Evolutionary conservation across 2,888 invertebrate genomes (phyloP).

Genomic region (Troides helena): DNA sequence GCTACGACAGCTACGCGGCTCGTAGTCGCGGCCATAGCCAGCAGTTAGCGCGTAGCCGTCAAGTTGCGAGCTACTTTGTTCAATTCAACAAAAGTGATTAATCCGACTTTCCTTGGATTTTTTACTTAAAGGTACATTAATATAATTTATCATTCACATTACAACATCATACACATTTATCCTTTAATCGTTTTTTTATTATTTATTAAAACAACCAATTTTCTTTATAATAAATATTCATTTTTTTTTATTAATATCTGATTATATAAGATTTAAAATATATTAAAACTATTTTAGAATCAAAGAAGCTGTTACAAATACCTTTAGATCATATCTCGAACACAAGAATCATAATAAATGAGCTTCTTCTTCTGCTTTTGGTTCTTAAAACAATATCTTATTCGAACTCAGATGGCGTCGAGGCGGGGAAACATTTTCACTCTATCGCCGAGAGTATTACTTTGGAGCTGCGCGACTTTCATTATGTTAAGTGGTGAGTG

Average conservation of each 20-base stretch:
- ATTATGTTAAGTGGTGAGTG: constrained; percentile 71
- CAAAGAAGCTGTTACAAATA: not conserved
- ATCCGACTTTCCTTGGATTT: constrained; percentile 14
- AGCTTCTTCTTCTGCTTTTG: not conserved
- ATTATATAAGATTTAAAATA: no score
- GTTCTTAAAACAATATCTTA: constrained; percentile 31
- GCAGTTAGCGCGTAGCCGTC: constrained; percentile 41
- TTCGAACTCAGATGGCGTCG: constrained; percentile 53
- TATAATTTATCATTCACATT: not conserved
- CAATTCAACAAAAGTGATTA: constrained; percentile 17
- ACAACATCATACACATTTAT: not conserved
- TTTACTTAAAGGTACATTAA: constrained; percentile 18
- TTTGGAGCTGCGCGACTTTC: constrained; percentile 51
- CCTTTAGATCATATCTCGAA: not conserved
- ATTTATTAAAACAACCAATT: not conserved
- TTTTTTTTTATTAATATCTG: no score
- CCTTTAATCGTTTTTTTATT: not conserved
- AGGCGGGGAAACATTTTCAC: constrained; percentile 44
- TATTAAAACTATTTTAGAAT: no score
- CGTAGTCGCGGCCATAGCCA: constrained; percentile 27
- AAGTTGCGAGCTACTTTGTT: constrained; percentile 21
- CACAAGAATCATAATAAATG: not conserved
- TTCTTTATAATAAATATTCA: no score
- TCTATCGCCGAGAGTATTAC: constrained; percentile 42
- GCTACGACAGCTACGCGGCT: constrained; percentile 39